Conservation (phyloP, 2,888 invertebrate genomes). For the Neuroscelio doddi region DNA sequence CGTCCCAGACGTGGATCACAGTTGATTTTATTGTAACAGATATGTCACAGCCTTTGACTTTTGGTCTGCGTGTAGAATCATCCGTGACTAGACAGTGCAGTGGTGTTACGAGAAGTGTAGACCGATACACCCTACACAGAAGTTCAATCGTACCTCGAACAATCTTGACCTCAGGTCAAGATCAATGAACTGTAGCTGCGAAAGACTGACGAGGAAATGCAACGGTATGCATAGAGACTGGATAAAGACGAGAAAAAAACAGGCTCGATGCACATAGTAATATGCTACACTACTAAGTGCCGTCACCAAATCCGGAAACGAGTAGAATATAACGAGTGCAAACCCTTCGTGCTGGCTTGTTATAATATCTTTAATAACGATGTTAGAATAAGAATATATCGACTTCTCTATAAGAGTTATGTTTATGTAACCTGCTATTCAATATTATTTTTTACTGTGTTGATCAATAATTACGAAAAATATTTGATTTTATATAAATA, state of each 20-base stretch:
- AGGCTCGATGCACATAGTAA: constrained; percentile 33
- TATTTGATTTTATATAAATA: no score
- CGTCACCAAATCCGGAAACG: constrained; percentile 30
- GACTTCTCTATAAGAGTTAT: no score
- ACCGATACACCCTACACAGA: constrained; percentile 40
- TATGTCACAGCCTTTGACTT: no score
- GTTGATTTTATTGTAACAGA: no score
- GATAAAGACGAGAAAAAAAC: constrained; percentile 41
- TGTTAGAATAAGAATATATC: no score
- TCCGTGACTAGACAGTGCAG: constrained; percentile 33
- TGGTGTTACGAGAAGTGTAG: constrained; percentile 44
- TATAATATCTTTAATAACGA: not conserved
- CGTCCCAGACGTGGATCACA: no score
- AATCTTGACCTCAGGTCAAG: constrained; percentile 47
- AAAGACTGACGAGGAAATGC: constrained; percentile 43
- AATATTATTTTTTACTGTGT: no score
- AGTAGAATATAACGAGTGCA: constrained; percentile 26
- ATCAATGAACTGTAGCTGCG: constrained; percentile 45
- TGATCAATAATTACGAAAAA: no score
- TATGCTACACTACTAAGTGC: constrained; percentile 36
- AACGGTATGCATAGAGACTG: constrained; percentile 35
- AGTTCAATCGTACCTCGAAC: constrained; percentile 46
- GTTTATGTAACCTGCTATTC: no score
- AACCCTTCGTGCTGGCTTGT: not conserved
- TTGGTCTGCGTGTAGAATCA: no score